Conservation (phyloP, 2,113 vertebrate genomes). For the Tragelaphus imberbis region DNA sequence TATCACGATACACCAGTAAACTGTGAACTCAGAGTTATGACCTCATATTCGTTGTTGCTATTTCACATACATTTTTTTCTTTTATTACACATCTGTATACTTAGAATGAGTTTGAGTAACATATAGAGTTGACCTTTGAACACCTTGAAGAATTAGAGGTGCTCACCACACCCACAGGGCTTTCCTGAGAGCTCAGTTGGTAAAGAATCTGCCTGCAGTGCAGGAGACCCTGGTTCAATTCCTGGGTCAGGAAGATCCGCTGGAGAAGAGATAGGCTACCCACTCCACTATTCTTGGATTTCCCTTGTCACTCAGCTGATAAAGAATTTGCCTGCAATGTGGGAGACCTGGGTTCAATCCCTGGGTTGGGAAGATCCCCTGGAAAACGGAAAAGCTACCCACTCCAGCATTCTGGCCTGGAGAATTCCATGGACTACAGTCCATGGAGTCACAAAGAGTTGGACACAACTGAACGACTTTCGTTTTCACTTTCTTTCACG, state of each 20-base stretch:
- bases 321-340: background rate
- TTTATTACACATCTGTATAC: background rate
- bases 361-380: background rate
- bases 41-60: background rate
- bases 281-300: background rate
- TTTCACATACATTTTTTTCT: background rate
- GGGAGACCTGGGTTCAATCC: background rate
- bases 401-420: background rate
- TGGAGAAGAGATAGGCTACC: background rate
- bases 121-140: background rate
- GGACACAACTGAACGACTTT: background rate
- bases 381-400: background rate
- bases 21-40: background rate
- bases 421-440: background rate
- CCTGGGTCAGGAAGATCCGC: accelerated
- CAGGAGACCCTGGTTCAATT: accelerated
- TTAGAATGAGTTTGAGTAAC: background rate
- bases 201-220: background rate
- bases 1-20: background rate
- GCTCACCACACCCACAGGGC: background rate
- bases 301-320: background rate
- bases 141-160: background rate
- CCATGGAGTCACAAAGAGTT: background rate
- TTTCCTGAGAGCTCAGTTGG: background rate
- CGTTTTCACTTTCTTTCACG: background rate